Base-by-base conservation (phyloP, 2,888 invertebrate genomes). In the Drosophila vallismaia region DNA sequence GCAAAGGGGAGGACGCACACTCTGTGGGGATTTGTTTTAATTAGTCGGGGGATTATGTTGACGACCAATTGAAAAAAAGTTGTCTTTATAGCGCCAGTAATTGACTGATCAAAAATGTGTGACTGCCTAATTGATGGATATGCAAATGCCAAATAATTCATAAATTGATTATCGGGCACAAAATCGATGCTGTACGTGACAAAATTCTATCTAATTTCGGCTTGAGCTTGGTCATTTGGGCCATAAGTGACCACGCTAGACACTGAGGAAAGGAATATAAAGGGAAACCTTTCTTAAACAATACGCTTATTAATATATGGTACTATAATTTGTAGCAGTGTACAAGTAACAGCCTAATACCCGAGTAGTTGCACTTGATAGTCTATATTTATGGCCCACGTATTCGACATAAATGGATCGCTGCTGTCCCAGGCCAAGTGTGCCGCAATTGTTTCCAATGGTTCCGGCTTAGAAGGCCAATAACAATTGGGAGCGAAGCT, bases 1-100 rank as follows among this genome's bases (percentile, higher is more conserved):
- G 45, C 51, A 49, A 62, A 59, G 54, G 75, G 45, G 9, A 12
- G 29, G 31, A 1, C 28, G 26, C 26, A 3, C 12, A 42, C 48
- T 54, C 86, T 58, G 52, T 24, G 24, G 77, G 79, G 79, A 85
- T 63, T 66, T 72, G 59, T 80, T 72, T 79, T 80, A 80, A 80
- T 80, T 83, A 86, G 81, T 75, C 50, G 53, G 29, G 72, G 78
- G 75, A 75, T 73, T 45, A 51, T 59, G 63, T 60, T 8, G 4
- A 50, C 19, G 31, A 52, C 33, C 64, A 83, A 80, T 83, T 80
- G 67, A 80, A 78, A 76, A 76, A 70, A 56, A 52, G 42, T 48
- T 29, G 40, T 33, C 31, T 31, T 38, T 36, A 29, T 26, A 55
- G 69, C 29, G 36, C 19, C 24, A 38, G 28, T 55, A 49, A 55